phyloP scores from a whole-genome alignment of 2,888 invertebrate species.

The Tanypteryx hageni region DNA sequence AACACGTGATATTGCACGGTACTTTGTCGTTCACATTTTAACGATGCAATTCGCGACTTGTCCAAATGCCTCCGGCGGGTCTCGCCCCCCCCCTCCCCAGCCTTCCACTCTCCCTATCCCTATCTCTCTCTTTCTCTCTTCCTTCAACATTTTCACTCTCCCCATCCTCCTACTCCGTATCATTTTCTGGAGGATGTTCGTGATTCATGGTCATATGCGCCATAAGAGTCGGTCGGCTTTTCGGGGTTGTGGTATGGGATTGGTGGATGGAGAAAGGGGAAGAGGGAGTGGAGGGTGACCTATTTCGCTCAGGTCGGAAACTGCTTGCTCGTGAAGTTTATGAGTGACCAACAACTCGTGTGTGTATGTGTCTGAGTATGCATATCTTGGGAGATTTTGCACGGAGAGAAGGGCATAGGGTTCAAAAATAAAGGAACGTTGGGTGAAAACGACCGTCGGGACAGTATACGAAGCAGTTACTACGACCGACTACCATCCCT shows the following conservation, averaged over 20 bases:
- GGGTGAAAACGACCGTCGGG: neutral
- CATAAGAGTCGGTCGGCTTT: constrained; percentile 20
- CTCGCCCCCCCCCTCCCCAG: neutral
- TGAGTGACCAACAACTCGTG: constrained; percentile 12
- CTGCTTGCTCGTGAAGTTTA: constrained; percentile 31
- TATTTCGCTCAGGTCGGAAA: neutral
- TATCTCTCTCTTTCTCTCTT: too few relatives aligned
- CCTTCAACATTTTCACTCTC: neutral
- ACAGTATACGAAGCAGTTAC: constrained; percentile 34
- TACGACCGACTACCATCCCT: neutral
- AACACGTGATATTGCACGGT: constrained; percentile 40
- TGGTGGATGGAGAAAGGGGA: neutral
- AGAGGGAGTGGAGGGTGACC: neutral
- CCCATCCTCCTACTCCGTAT: neutral
- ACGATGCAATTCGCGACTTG: constrained; percentile 45
- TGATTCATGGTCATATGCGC: constrained; percentile 44
- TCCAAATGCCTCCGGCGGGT: constrained; percentile 14
- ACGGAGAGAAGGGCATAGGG: neutral
- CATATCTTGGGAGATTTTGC: constrained; percentile 29
- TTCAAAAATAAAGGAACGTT: neutral
- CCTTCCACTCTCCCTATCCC: too few relatives aligned
- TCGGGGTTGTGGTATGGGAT: neutral
- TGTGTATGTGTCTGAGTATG: constrained; percentile 6
- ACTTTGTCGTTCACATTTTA: constrained; percentile 58
- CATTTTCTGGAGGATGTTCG: constrained; percentile 14